Base-by-base conservation (phyloP, 2,113 vertebrate genomes). In the Nematolebias whitei region DNA sequence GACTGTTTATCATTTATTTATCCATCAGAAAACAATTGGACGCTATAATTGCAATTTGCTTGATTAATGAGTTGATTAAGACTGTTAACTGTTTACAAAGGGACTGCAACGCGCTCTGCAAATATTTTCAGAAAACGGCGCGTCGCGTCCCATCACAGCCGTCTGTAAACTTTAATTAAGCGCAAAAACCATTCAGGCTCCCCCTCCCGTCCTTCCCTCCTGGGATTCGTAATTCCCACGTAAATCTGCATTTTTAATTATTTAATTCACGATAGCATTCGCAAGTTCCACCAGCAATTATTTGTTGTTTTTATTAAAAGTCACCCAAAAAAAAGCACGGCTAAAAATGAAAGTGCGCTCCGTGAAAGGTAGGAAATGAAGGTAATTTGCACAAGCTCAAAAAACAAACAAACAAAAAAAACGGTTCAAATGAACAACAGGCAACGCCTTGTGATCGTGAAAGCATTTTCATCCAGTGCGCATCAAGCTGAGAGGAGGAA, bases 1-100 rank as follows among this genome's bases (percentile, higher is more conserved):
- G 35, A 82, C 88, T 80, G 83, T 85, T 88, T 90, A 87, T 90
- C 85, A 87, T 85, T 88, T 89, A 87, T 88, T 88, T 88, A 87
- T 85, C 86, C 86, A 86, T 87, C 88, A 86, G 70, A 85, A 83
- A 88, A 91, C 87, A 90, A 91, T 92, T 91, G 90, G 83, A 86
- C 64, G 73, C 86, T 90, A 87, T 87, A 90, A 90, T 91, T 85
- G 87, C 87, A 90, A 91, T 91, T 90, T 87, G 84, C 87, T 87
- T 89, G 90, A 93, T 92, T 91, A 93, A 92, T 89, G 85, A 92
- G 84, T 90, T 87, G 89, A 93, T 93, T 92, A 93, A 87, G 88
- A 89, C 73, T 47, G 71, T 78, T 86, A 88, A 90, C 87, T 91
- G 90, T 92, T 90, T 90, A 87, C 87, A 91, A 90, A 88, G 78